Base-by-base conservation (phyloP, 1,140 invertebrate species). In the Pararge aegeria region DNA sequence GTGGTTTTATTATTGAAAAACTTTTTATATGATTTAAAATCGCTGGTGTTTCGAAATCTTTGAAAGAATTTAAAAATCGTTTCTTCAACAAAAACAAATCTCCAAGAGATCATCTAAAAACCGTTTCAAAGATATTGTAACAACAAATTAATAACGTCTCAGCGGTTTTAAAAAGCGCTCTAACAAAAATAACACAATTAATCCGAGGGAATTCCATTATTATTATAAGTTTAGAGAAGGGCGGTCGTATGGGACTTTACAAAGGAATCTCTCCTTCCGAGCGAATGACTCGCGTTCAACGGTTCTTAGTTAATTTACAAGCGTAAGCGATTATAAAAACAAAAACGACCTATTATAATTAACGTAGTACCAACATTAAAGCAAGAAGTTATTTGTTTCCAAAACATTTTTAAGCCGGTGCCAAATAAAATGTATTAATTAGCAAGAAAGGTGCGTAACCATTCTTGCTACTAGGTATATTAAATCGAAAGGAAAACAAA, bases 151-250 rank as follows among this genome's bases (percentile, higher is more conserved):
- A 20, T 66, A 61, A 70, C 76, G 65, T 64, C 50, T 40, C 59
- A 72, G 18, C 58, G 73, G 54, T 52, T 59, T 55, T 56, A 63
- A 82, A 82, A 80, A 65, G 62, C 53, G 38, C 42, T 70, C 61
- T 65, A 61, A 70, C 66, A 80, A 78, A 80, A 83, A 85, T 81
- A 80, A 78, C 68, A 78, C 75, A 78, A 78, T 81, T 82, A 81
- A 83, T 80, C 64, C 65, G 27, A 46, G 71, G 64, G 68, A 68
- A 71, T 75, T 75, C 70, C 58, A 67, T 75, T 80, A 80, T 83
- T 83, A 81, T 82, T 80, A 71, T 79, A 79, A 83, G 77, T 75
- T 81, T 78, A 69, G 76, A 76, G 73, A 70, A 66, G 69, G 66
- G 66, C 70, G 66, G 69, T 59, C 63, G 62, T 70, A 70, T 73